Percentiles rank a stretch among this genome's conserved stretches.
Evolutionary conservation across 2,888 invertebrate genomes (phyloP).

Genomic region (Unio pictorum): DNA sequence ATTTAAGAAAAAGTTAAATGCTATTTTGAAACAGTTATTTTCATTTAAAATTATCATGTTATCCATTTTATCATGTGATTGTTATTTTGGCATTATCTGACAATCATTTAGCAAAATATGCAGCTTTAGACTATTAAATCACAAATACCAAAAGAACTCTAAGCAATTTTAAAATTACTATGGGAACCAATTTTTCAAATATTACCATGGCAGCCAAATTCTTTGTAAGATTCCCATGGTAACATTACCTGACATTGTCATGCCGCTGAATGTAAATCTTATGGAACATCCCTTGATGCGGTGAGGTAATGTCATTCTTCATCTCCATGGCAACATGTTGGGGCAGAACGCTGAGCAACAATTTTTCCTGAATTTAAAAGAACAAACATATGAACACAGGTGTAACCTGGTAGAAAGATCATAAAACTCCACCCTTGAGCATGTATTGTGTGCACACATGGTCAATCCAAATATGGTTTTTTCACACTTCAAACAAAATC

Average conservation of each 20-base stretch:
- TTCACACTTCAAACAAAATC: background rate
- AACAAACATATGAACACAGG: background rate
- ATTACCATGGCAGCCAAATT: background rate
- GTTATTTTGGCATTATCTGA: too few relatives aligned
- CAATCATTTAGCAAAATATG: too few relatives aligned
- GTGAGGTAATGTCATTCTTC: conserved; percentile 93
- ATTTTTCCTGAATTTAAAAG: conserved; percentile 79
- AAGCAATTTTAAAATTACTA: background rate
- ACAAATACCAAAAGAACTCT: background rate
- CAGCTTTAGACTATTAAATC: background rate
- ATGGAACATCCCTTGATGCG: conserved; percentile 87
- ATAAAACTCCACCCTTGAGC: background rate
- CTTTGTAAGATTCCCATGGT: background rate
- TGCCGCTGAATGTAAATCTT: conserved; percentile 95
- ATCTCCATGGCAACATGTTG: conserved; percentile 94
- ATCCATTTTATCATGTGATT: too few relatives aligned
- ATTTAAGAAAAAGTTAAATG: too few relatives aligned
- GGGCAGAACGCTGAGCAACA: conserved; percentile 89
- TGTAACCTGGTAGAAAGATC: background rate
- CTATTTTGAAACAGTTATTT: too few relatives aligned
- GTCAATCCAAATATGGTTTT: background rate
- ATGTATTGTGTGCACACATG: background rate
- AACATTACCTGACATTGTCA: conserved; percentile 86
- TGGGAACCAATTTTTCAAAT: background rate
- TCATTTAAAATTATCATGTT: too few relatives aligned